Evolutionary conservation across 2,113 vertebrate species (phyloP).

Genomic region (Furnarius figulus): DNA sequence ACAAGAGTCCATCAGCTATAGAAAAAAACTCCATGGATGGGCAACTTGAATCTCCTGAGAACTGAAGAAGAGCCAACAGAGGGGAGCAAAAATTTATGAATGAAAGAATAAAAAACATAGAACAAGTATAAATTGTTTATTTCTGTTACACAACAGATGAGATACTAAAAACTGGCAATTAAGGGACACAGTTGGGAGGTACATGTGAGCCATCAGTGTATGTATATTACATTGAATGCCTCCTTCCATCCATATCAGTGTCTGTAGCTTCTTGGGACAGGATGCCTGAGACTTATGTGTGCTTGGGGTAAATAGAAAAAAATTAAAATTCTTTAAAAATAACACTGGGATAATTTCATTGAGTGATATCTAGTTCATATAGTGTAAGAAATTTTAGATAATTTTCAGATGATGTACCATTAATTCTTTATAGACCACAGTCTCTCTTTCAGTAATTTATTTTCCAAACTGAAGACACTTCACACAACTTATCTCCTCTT

Average conservation of each 20-base stretch:
- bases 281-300: neutral
- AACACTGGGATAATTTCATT: neutral
- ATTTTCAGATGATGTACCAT: neutral
- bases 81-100: neutral
- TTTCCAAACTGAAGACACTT: neutral
- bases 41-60: neutral
- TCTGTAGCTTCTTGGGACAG: neutral
- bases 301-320: neutral
- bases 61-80: neutral
- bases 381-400: neutral
- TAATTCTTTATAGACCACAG: neutral
- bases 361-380: neutral
- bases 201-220: neutral
- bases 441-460: neutral
- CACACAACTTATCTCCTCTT: neutral
- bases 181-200: neutral
- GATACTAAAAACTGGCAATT: neutral
- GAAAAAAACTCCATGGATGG: neutral
- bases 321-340: neutral
- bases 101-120: neutral
- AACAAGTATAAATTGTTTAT: neutral
- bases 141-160: neutral
- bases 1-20: neutral
- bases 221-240: neutral
- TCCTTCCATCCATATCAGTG: neutral